Evolutionary conservation across 2,888 invertebrate genomes (phyloP), one percentile per base, ranked within the genome.

Genomic region (Microdon myrmicae): DNA sequence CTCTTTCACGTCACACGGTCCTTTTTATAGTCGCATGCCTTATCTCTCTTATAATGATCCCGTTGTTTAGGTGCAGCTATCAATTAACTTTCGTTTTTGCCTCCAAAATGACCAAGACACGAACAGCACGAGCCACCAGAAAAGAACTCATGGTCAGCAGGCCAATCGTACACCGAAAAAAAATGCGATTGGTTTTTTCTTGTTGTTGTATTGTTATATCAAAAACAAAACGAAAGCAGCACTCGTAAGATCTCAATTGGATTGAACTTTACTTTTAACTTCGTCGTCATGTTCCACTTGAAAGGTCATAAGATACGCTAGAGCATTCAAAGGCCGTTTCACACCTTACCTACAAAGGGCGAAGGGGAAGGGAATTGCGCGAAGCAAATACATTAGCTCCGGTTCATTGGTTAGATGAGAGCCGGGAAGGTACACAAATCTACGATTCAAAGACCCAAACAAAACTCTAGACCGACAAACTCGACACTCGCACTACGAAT

Each of bases 401-500:
- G 41, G 58, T 58, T 64, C 47, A 64, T 58, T 43, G 23, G 58
- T 31, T 53, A 26, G 25, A 35, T 35, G 20, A 51, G 43, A 9
- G 45, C n/a, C n/a, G n/a, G n/a, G n/a, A n/a, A n/a, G n/a, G n/a
- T n/a, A n/a, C n/a, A n/a, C n/a, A n/a, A n/a, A n/a, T n/a, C n/a
- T n/a, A n/a, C n/a, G n/a, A n/a, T n/a, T n/a, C n/a, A n/a, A n/a
- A n/a, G n/a, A n/a, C n/a, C n/a, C n/a, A n/a, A n/a, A n/a, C n/a
- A n/a, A n/a, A n/a, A n/a, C n/a, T n/a, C n/a, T n/a, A n/a, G n/a
- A n/a, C n/a, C n/a, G n/a, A n/a, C n/a, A n/a, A n/a, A n/a, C n/a
- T n/a, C 44, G 64, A 64, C 53, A 56, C 58, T 64, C 51, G 32
- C 51, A 47, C 64, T 53, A 43, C 64, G 53, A 41, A 58, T 34